phyloP scores from a whole-genome alignment of 2,113 vertebrate genomes.

The Raphicerus campestris region DNA sequence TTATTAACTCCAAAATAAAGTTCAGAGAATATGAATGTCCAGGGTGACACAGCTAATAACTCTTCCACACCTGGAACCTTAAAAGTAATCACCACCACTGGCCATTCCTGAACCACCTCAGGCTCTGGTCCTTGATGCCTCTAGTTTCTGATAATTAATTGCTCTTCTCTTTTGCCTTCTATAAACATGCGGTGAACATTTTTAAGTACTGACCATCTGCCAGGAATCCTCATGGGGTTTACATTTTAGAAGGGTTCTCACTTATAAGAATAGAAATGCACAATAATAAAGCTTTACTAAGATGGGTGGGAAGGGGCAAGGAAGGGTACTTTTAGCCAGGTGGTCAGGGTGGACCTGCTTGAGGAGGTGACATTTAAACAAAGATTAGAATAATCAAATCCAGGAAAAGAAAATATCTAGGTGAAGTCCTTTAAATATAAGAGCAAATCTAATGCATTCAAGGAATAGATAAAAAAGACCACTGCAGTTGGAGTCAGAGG shows the following conservation, averaged over 20 bases:
- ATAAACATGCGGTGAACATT: neutral
- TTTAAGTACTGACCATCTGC: neutral
- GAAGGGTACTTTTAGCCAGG: neutral
- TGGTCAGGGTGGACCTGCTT: neutral
- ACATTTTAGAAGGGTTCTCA: neutral
- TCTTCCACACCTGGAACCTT: neutral
- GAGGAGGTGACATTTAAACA: constrained; percentile 6
- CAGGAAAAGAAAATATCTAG: neutral
- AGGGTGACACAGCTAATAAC: neutral
- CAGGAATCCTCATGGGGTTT: neutral
- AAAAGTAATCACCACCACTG: neutral
- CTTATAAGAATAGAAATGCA: neutral
- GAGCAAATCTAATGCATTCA: neutral
- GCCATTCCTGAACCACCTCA: neutral
- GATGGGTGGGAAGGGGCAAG: neutral
- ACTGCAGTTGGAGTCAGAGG: neutral
- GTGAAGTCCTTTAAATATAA: neutral
- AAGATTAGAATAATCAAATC: neutral
- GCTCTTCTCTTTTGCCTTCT: neutral
- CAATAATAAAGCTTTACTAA: neutral
- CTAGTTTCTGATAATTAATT: neutral
- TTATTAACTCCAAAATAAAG: neutral
- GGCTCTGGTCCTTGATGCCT: neutral
- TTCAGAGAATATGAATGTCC: neutral
- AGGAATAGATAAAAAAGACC: neutral